Evolutionary conservation across 2,113 vertebrate genomes (phyloP).

Genomic region (Cromileptes altivelis): DNA sequence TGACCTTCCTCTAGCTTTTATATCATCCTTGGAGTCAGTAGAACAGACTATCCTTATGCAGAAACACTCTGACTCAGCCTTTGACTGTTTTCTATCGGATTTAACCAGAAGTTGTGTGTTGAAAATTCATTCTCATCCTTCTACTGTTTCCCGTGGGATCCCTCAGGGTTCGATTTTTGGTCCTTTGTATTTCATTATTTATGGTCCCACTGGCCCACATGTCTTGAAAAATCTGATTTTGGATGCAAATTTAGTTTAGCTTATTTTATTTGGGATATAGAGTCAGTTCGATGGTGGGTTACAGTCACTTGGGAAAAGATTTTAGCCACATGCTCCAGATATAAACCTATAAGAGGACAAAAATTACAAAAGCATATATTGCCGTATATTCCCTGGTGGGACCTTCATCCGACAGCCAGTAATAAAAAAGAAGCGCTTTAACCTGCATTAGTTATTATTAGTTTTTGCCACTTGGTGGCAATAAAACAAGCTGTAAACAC

Average conservation of each 20-base stretch:
- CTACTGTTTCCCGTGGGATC: not conserved
- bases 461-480: not conserved
- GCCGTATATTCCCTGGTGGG: not conserved
- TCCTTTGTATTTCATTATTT: not conserved
- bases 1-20: slow-evolving; percentile 11
- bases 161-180: slow-evolving; percentile 3
- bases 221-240: not conserved
- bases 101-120: not conserved
- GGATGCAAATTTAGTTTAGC: not conserved
- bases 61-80: not conserved
- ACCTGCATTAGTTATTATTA: not conserved
- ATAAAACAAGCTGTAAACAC: not conserved
- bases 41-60: not conserved
- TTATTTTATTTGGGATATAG: not conserved
- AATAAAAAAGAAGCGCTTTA: not conserved
- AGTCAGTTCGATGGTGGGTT: not conserved
- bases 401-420: not conserved
- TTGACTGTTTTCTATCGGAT: not conserved
- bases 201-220: not conserved
- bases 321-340: too few species aligned
- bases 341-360: too few species aligned
- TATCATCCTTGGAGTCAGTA: slow-evolving; percentile 21
- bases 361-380: too few species aligned
- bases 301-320: not conserved
- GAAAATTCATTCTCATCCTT: not conserved